These are phyloP conservation scores for Gymnorhina tibicen DNA, from an alignment of 2,113 vertebrate genomes.

Conservation along the genomic window DNA sequence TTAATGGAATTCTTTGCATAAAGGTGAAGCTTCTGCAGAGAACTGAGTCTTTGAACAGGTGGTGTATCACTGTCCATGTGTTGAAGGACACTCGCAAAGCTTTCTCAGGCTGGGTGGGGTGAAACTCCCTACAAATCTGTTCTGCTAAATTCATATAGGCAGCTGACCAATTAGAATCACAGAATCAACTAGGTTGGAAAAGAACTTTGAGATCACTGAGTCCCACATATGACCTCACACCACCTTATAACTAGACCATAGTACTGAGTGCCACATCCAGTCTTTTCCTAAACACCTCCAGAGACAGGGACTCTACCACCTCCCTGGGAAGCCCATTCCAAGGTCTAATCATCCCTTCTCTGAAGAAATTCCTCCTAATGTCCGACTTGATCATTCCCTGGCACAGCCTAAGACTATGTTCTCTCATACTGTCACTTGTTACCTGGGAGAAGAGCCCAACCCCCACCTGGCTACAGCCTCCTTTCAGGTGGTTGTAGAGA, in stretches of 20 bases:
- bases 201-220: background rate
- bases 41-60: background rate
- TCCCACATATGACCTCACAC: background rate
- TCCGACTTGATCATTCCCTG: no score
- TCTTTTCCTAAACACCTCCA: background rate
- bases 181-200: background rate
- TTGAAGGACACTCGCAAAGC: background rate
- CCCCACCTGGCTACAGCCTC: background rate
- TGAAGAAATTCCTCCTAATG: background rate
- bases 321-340: background rate
- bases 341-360: background rate
- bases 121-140: background rate
- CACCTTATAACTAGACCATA: no score
- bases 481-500: background rate
- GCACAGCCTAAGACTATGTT: background rate
- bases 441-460: background rate
- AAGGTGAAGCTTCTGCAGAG: background rate
- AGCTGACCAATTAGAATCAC: background rate
- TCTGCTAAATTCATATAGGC: background rate
- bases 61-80: rapidly evolving
- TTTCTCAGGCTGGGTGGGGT: background rate
- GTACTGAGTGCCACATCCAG: background rate
- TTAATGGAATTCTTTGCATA: background rate
- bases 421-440: background rate
- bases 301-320: rapidly evolving